Base-by-base conservation (phyloP, 1,140 invertebrate genomes). In the Drosophila paulistorum region DNA sequence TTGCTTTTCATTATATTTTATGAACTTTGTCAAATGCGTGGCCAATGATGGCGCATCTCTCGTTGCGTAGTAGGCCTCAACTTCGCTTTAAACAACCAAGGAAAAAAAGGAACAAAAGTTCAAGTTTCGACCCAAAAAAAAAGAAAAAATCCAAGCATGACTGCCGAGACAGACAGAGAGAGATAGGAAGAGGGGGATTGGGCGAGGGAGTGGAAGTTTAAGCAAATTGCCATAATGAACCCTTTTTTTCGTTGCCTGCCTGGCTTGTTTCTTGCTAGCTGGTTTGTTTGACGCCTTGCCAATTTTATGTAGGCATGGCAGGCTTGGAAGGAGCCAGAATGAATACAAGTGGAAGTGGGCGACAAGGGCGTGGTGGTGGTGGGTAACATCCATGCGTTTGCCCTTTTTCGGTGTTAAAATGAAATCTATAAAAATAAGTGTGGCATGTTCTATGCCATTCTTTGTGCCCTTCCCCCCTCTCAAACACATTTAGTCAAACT, bases 371-470 rank as follows among this genome's bases (percentile, higher is more conserved):
- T 9, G n/a, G 20, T 26, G 9, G 17, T 14, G 41, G 33, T 64
- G 61, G 17, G 51, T 23, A 62, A 57, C 66, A 58, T 74, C 73
- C 84, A 89, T 89, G 84, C 84, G 84, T 89, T 86, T 90, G 84
- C 84, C 84, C 84, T 89, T 89, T 77, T 89, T 89, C 84, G 84
- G 81, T 87, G 84, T 89, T 89, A 89, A 89, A 89, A 89, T 89
- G 84, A 89, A 89, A 89, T 89, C 84, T 89, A 89, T 89, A 89
- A 89, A 89, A 89, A 89, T 89, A 89, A 89, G 84, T 89, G 84
- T 89, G 84, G 84, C 84, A 89, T 89, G 84, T 89, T 89, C 83
- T 80, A 71, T 76, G 84, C 79, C 80, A 87, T 76, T 87, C 63
- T 60, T 48, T 59, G 51, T 63, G 35, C 45, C 45, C 45, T 9